Percentiles rank a stretch among this genome's conserved stretches.
Evolutionary conservation across 2,888 invertebrate species (phyloP).

Genomic region (Tetanocera ferruginea): DNA sequence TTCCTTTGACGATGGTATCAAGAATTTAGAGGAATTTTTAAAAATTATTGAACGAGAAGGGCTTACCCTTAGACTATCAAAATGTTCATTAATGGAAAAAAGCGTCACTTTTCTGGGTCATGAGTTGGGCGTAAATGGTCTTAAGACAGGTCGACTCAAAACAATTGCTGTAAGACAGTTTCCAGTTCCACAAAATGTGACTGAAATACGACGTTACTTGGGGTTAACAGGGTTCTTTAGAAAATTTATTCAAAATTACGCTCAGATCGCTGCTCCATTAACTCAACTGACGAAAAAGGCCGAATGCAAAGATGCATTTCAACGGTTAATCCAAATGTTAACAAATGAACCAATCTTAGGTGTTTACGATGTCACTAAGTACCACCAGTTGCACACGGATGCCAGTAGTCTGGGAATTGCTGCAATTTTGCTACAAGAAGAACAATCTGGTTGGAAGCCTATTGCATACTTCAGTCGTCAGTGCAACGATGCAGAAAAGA

Average conservation of each 20-base stretch:
- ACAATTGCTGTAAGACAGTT: slow-evolving; percentile 39
- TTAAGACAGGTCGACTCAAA: slow-evolving; percentile 45
- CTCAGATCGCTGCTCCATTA: slow-evolving; percentile 11
- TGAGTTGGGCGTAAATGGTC: slow-evolving; percentile 49
- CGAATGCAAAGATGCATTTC: neutral
- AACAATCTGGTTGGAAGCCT: neutral
- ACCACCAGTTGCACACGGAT: slow-evolving; percentile 38
- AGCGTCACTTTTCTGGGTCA: slow-evolving; percentile 54
- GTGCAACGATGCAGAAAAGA: slow-evolving; percentile 16
- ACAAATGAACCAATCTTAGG: slow-evolving; percentile 34
- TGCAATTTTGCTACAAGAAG: slow-evolving; percentile 26
- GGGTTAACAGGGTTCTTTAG: slow-evolving; percentile 34
- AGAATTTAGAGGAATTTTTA: slow-evolving; percentile 27
- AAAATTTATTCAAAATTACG: slow-evolving; percentile 18
- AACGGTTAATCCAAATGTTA: neutral
- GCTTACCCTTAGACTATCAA: slow-evolving; percentile 31
- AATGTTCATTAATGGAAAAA: slow-evolving; percentile 43
- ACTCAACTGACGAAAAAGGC: slow-evolving; percentile 15
- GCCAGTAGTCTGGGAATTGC: slow-evolving; percentile 38
- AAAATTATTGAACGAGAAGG: slow-evolving; percentile 6
- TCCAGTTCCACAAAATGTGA: slow-evolving; percentile 35
- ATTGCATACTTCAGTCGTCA: slow-evolving; percentile 17
- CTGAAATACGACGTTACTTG: slow-evolving; percentile 45
- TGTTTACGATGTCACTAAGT: slow-evolving; percentile 30
- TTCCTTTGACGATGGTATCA: slow-evolving; percentile 21